A percentile compares a stretch with the other conserved stretches of the same genome.
These are phyloP conservation scores for Sebastes minor DNA, from an alignment of 2,797 vertebrate species.

Conservation along the genomic window DNA sequence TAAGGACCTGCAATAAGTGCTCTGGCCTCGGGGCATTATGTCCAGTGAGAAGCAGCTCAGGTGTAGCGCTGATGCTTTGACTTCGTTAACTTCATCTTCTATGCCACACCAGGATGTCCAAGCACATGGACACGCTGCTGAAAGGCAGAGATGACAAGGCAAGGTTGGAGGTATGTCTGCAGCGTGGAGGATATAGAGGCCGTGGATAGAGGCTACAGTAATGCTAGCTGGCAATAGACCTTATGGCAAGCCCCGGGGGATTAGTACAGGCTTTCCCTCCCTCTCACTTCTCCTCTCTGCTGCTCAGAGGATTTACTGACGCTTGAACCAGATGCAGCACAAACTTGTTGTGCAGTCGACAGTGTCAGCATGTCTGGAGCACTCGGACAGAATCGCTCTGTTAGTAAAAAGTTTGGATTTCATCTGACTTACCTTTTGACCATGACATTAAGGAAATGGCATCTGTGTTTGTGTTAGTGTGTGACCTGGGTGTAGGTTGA, in stretches of 20 bases:
- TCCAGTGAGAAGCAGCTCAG: conserved; percentile 36
- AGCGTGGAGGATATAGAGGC: background rate
- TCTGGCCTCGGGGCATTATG: conserved; percentile 13
- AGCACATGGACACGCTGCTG: conserved; percentile 60
- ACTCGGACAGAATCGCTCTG: background rate
- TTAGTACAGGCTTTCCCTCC: conserved; percentile 62
- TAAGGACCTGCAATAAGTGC: conserved; percentile 69
- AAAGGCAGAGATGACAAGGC: conserved; percentile 67
- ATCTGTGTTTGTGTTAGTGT: conserved; percentile 12
- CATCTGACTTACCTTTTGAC: conserved; percentile 8
- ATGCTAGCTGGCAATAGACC: conserved; percentile 51
- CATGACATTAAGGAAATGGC: background rate
- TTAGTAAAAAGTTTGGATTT: conserved; percentile 30
- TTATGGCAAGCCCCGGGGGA: conserved; percentile 60
- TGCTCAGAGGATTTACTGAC: conserved; percentile 43
- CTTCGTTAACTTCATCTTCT: background rate
- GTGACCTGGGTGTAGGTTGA: background rate
- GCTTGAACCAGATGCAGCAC: conserved; percentile 29
- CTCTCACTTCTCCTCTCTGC: conserved; percentile 62
- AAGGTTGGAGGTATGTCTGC: conserved; percentile 18
- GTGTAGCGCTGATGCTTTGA: conserved; percentile 24
- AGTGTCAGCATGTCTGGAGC: conserved; percentile 17
- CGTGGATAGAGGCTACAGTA: conserved; percentile 11
- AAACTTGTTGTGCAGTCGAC: background rate
- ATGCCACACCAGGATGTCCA: conserved; percentile 39